Evolutionary conservation across 2,888 invertebrate genomes (phyloP), one percentile per base, ranked within the genome.

Genomic region (Andrena fulva): DNA sequence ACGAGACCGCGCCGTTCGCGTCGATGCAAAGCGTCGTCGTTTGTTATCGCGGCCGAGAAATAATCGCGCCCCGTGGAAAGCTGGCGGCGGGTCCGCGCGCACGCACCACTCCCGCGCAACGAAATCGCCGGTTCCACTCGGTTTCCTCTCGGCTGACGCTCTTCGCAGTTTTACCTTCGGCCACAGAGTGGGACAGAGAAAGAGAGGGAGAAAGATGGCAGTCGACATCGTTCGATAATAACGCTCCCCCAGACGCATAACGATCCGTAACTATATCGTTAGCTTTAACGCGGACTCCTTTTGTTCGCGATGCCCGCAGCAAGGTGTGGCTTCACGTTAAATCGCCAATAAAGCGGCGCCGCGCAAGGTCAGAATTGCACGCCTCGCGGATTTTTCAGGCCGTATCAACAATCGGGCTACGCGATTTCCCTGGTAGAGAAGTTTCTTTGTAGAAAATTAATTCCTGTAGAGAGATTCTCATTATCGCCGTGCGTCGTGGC

Each of bases 321-420:
- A 80, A 88, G 88, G 89, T 87, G 88, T 81, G 89, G 87, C 89
- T 63, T 27, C 82, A 70, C 63, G 83, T 79, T 85, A 87, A 84
- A 80, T 85, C 76, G 82, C 77, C 89, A 85, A 85, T 88, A 87
- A 89, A 89, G 81, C 82, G 50, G 74, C 76, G 69, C 76, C 67
- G 77, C 56, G 85, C 87, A 89, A 85, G 87, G 85, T 89, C 87
- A 66, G 77, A 62, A 71, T 87, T 85, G 82, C 82, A 89, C 85
- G 89, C 77, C 81, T 80, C 79, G 77, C 27, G 66, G 67, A 64
- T 72, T 77, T 60, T 7, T 29, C 59, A 50, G 35, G 27, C 35
- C 68, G 56, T 52, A 31, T 60, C 31, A n/a, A n/a, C n/a, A 12
- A 33, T 62, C n/a, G 20, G 33, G 20, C 33, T 52, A 16, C 66